phyloP scores from a whole-genome alignment of 2,888 invertebrate genomes.

The Andrena bucephala region DNA sequence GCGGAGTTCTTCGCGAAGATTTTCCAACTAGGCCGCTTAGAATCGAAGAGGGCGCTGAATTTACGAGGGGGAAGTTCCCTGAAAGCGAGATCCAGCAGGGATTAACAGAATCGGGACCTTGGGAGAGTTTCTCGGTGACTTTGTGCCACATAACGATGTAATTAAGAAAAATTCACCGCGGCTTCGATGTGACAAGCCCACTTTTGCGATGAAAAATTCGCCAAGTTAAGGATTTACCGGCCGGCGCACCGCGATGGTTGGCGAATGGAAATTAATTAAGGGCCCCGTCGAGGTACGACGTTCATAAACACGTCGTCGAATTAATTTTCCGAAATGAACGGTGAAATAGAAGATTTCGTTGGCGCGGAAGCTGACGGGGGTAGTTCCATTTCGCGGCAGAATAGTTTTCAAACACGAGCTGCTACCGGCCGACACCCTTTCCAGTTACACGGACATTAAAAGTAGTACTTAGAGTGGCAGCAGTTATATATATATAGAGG shows the following conservation, averaged over 20 bases:
- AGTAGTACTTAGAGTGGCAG: constrained; percentile 63
- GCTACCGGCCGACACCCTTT: constrained; percentile 34
- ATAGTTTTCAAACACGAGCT: constrained; percentile 57
- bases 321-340: constrained; percentile 48
- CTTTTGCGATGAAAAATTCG: neutral
- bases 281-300: neutral
- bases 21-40: constrained; percentile 1
- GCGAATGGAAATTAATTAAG: constrained; percentile 7
- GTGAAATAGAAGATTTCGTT: constrained; percentile 35
- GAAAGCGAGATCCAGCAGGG: neutral
- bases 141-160: no score
- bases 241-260: neutral
- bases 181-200: no score
- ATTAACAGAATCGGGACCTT: neutral
- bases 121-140: no score
- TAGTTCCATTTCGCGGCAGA: constrained; percentile 51
- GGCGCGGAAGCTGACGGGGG: neutral
- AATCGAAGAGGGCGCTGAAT: neutral
- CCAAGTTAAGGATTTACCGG: neutral
- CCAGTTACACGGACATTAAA: constrained; percentile 56
- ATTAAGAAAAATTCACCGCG: no score
- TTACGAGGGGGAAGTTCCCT: neutral
- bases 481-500: constrained; percentile 31
- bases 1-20: constrained; percentile 11
- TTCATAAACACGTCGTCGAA: constrained; percentile 17